phyloP scores from a whole-genome alignment of 2,113 vertebrate genomes.

The Platanista minor region DNA sequence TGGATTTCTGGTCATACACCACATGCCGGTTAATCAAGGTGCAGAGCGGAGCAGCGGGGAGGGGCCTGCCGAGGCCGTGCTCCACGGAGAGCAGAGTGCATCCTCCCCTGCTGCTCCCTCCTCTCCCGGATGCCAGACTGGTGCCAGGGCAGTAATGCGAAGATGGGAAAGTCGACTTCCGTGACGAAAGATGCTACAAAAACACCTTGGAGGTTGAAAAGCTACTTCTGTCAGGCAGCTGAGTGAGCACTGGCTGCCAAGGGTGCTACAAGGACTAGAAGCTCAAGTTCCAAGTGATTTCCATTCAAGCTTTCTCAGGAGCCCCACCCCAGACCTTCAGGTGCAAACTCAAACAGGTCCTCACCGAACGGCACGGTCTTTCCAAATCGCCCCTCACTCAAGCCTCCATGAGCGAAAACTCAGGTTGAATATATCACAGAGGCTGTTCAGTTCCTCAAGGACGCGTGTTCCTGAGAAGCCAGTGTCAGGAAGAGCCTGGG shows the following conservation, averaged over 20 bases:
- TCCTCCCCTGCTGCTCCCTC: slow-evolving; percentile 21
- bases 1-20: slow-evolving; percentile 17
- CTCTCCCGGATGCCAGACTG: neutral
- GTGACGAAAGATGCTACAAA: neutral
- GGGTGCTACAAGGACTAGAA: neutral
- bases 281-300: neutral
- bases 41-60: slow-evolving; percentile 5
- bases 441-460: neutral
- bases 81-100: neutral
- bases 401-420: neutral
- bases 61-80: neutral
- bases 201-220: neutral
- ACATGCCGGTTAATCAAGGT: slow-evolving; percentile 54
- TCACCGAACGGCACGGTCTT: rapidly evolving
- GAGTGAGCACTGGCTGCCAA: neutral
- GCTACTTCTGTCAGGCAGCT: neutral
- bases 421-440: neutral
- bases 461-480: neutral
- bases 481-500: neutral
- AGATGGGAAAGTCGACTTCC: neutral
- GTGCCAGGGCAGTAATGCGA: neutral
- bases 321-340: neutral
- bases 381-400: neutral
- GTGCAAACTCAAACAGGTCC: neutral
- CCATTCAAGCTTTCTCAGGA: neutral